Evolutionary conservation across 2,797 vertebrate genomes (phyloP), one percentile per base, ranked within the genome.

Genomic region (Esox lucius): DNA sequence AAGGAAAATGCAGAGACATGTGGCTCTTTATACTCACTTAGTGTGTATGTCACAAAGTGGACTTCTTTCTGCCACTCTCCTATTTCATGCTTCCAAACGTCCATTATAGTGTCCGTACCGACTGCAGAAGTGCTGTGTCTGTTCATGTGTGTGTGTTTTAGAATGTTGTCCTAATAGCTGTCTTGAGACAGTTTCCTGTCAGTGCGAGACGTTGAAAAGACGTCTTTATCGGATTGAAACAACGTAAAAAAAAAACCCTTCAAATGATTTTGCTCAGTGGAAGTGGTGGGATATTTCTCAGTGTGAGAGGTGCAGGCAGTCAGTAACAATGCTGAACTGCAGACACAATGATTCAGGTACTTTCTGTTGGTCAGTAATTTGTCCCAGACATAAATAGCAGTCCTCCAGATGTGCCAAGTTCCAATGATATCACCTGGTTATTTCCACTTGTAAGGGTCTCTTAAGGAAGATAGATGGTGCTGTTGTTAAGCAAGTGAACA

Each of bases 401-500:
- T 75, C 70, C 68, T 17, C 26, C 68, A 31, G 51, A 64, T 68
- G 0, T 61, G 28, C 74, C n/a, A 7, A 62, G 12, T 53, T 66
- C 59, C 49, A 16, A 33, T n/a, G 33, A 68, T 68, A 28, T 28
- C 61, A n/a, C 46, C 12, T 48, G 26, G 13, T 71, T 39, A 56
- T 49, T 68, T 26, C 15, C 2, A 1, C 6, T 6, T 87, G 89
- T 70, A 84, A 48, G 28, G 72, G 75, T 78, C 65, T 16, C 11
- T 64, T 46, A 0, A 0, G 13, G 62, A 75, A 85, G 89, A 87
- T 83, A 91, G 92, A 90, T 89, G 93, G 92, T 77, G 87, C 91
- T 94, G 86, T 91, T 89, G 89, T 88, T 90, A 87, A 92, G 82
- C 81, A 8, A 80, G 81, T 88, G 65, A 83, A 71, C 72, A 12